phyloP scores from a whole-genome alignment of 2,888 invertebrate species.

The Oasisia sp. region DNA sequence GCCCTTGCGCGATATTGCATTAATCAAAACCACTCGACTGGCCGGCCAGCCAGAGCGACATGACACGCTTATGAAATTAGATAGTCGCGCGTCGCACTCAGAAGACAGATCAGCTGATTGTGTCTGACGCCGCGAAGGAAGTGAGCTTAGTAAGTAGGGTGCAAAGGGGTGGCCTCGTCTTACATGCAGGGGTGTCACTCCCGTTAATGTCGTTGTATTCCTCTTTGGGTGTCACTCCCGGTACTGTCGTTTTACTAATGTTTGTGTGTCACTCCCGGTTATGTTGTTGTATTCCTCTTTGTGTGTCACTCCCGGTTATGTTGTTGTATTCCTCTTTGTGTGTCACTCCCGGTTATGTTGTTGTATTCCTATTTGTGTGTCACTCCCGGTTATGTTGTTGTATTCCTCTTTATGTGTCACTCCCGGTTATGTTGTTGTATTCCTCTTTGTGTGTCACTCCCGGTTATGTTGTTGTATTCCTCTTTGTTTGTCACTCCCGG shows the following conservation, averaged over 20 bases:
- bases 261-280: background rate
- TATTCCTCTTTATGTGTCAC: too few relatives aligned
- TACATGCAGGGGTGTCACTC: background rate
- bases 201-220: background rate
- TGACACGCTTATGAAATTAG: slow-evolving; percentile 1
- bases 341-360: too few relatives aligned
- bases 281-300: background rate
- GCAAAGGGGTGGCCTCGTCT: background rate
- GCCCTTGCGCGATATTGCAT: background rate
- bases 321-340: too few relatives aligned
- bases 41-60: background rate
- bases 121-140: background rate
- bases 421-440: too few relatives aligned
- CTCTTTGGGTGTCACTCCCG: background rate
- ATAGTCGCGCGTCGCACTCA: background rate
- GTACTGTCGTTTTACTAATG: too few relatives aligned
- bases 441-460: too few relatives aligned
- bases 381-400: too few relatives aligned
- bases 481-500: too few relatives aligned
- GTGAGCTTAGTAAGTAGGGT: background rate
- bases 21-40: background rate
- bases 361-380: too few relatives aligned
- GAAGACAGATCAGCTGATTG: background rate
- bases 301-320: too few relatives aligned
- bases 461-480: too few relatives aligned